Evolutionary conservation across 2,888 invertebrate species (phyloP).

Genomic region (Harmothoe impar): DNA sequence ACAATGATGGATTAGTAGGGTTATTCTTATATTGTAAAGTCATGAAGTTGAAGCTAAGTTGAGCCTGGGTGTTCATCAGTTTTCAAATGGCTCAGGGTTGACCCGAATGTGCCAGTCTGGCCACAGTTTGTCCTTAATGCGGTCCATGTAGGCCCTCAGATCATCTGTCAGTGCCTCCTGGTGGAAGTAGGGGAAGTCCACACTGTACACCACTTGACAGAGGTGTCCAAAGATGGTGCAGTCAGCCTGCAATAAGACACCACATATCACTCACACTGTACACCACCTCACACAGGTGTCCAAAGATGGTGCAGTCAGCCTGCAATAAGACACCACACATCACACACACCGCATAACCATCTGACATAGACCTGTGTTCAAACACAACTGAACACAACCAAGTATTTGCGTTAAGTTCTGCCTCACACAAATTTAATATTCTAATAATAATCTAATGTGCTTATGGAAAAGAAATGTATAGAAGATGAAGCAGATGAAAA

Average conservation of each 20-base stretch:
- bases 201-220: slow-evolving; percentile 18
- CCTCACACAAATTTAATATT: no score
- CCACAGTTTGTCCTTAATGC: not conserved
- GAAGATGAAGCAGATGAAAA: no score
- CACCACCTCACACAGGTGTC: not conserved
- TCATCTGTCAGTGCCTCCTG: slow-evolving; percentile 8
- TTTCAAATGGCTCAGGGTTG: slow-evolving; percentile 5
- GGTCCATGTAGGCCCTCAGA: not conserved
- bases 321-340: no score
- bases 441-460: no score
- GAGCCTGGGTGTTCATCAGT: no score
- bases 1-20: no score
- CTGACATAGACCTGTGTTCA: not conserved
- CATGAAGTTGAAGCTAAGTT: no score
- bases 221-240: slow-evolving; percentile 31
- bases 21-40: no score
- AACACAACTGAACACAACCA: no score
- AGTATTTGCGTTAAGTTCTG: no score
- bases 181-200: slow-evolving; percentile 36
- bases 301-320: not conserved
- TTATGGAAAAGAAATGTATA: no score
- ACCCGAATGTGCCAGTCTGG: slow-evolving; percentile 30
- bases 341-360: not conserved
- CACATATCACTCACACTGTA: not conserved
- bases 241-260: slow-evolving; percentile 1